Conservation (phyloP, 2,888 invertebrate genomes). For the Leptinotarsa juncta region DNA sequence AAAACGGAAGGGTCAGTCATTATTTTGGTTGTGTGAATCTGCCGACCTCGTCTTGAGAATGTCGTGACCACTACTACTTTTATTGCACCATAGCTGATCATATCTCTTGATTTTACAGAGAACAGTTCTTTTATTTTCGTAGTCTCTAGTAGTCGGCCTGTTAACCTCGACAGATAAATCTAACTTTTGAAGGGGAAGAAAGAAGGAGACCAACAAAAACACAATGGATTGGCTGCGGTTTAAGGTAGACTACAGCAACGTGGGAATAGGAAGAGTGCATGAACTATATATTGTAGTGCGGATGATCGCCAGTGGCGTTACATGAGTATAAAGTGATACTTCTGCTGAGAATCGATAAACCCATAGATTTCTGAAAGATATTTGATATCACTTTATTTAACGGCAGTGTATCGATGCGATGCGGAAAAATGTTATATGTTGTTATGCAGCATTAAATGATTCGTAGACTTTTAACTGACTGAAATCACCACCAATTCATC, state of each 20-base stretch:
- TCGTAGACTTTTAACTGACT: no score
- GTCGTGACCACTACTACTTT: constrained; percentile 14
- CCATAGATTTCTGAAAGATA: not conserved
- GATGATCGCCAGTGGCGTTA: constrained; percentile 14
- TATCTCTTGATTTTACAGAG: constrained; percentile 17
- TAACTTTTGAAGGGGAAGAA: constrained; percentile 16
- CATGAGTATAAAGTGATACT: not conserved
- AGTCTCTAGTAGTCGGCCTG: constrained; percentile 2
- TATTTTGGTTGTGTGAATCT: not conserved
- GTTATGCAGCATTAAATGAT: no score
- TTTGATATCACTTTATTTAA: no score
- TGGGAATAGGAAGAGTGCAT: constrained; percentile 22
- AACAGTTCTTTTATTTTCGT: constrained; percentile 10
- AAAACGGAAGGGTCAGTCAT: not conserved
- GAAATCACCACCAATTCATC: no score
- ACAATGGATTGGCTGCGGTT: constrained; percentile 19
- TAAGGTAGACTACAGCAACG: constrained; percentile 12
- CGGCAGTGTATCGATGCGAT: no score
- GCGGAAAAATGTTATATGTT: no score
- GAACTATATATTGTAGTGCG: constrained; percentile 20
- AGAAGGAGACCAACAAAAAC: constrained; percentile 21
- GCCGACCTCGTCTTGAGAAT: not conserved
- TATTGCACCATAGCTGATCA: constrained; percentile 5
- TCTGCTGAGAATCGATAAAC: not conserved
- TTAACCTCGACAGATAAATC: constrained; percentile 18